These are phyloP conservation scores for Lasioglossum oenotherae DNA, from an alignment of 2,888 invertebrate species.

Conservation along the genomic window DNA sequence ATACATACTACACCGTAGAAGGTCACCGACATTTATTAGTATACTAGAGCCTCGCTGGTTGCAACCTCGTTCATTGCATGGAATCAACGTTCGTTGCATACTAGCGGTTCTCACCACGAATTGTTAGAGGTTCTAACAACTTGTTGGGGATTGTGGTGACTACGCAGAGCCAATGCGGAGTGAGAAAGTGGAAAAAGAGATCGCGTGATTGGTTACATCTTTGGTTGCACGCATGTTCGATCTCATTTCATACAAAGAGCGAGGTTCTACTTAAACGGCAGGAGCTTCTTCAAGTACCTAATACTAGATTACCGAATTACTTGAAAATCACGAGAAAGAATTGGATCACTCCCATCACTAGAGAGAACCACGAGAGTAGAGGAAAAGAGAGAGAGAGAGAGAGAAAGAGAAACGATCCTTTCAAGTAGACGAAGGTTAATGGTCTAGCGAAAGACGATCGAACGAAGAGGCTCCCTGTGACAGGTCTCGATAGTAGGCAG, in stretches of 20 bases:
- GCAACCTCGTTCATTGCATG: no score
- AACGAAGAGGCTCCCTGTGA: conserved; percentile 61
- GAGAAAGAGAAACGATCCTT: conserved; percentile 35
- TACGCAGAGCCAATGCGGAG: no score
- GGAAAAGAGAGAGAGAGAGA: neutral
- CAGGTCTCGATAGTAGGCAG: conserved; percentile 57
- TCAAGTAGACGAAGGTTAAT: conserved; percentile 71
- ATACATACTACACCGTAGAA: no score
- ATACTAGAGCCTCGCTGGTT: no score
- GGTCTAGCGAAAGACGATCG: conserved; percentile 70
- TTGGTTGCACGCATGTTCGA: no score
- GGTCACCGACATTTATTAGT: no score
- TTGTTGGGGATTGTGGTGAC: neutral
- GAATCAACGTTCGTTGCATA: no score
- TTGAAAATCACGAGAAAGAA: neutral
- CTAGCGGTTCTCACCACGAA: no score
- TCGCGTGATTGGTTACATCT: no score
- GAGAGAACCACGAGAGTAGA: neutral
- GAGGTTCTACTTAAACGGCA: neutral
- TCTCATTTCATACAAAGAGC: neutral
- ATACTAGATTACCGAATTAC: neutral
- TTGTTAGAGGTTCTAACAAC: no score
- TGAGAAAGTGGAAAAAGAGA: neutral
- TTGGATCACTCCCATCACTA: neutral
- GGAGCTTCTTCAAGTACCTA: no score